Evolutionary conservation across 2,113 vertebrate species (phyloP), one percentile per base, ranked within the genome.

Genomic region (Larimichthys polyactis): DNA sequence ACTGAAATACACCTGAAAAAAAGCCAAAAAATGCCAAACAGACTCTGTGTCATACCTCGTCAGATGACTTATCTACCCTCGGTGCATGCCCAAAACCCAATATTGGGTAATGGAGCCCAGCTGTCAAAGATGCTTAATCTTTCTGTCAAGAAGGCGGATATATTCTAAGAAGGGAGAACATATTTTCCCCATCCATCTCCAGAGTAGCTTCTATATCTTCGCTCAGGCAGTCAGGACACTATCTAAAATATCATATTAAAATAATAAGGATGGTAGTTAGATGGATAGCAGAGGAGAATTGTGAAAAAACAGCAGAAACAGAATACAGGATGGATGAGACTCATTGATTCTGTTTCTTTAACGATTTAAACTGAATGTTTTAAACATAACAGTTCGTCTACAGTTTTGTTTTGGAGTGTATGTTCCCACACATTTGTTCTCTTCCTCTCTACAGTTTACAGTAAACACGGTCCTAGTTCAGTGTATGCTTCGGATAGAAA

Each of bases 101-200:
- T 93, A 90, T 90, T 86, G 86, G 85, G 84, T 93, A 93, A 94
- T 93, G 90, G 87, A 89, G 89, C 82, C 86, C 70, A 16, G 87
- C 92, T 94, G 93, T 94, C 93, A 93, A 71, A 82, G 86, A 91
- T 82, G 75, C 78, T 94, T 91, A 85, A 94, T 95, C 89, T 92
- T 91, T 84, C 89, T 94, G 92, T 90, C 90, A 89, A 70, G 84
- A 83, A 74, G 32, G 64, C 48, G 72, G 84, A 94, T 92, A 86
- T 90, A 91, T 93, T 93, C 88, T 89, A 82, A 91, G 86, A 85
- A 84, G 32, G 79, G 86, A 86, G 88, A 87, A 70, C 88, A 90
- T 90, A 86, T 93, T 92, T 84, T 65, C 32, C 75, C 73, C 48
- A 75, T 86, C 73, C 76, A 75, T 78, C 55, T 69, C 48, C 80